Percentiles rank a stretch among this genome's conserved stretches.
Evolutionary conservation across 1,140 invertebrate genomes (phyloP).

Genomic region (Eueides isabella): DNA sequence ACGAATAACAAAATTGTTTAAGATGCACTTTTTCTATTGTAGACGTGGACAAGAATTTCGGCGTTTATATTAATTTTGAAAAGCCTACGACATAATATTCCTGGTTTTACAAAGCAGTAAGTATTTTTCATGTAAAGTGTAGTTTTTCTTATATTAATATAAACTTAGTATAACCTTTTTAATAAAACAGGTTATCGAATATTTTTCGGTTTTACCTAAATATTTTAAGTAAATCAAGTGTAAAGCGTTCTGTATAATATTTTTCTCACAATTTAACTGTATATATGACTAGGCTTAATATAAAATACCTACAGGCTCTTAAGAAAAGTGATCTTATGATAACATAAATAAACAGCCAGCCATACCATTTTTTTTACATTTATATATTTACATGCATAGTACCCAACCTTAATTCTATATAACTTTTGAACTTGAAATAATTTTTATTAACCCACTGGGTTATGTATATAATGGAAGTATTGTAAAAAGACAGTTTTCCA

Average conservation of each 20-base stretch:
- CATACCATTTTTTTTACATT: no score
- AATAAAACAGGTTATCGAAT: constrained; percentile 20
- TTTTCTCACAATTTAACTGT: not conserved
- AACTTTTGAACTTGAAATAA: no score
- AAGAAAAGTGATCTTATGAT: no score
- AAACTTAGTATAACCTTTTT: constrained; percentile 19
- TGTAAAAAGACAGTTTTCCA: no score
- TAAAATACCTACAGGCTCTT: no score
- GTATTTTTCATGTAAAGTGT: not conserved
- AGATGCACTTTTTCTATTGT: constrained; percentile 37
- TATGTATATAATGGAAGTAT: no score
- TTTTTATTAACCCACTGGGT: no score
- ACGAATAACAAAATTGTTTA: constrained; percentile 15
- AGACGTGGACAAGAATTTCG: constrained; percentile 31
- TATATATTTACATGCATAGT: no score
- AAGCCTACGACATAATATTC: not conserved
- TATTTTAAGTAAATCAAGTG: not conserved
- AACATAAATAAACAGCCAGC: no score
- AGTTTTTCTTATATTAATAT: not conserved
- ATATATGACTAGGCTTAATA: not conserved
- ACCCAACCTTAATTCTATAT: no score
- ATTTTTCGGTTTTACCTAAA: not conserved
- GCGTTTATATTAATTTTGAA: not conserved
- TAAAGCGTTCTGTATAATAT: no score
- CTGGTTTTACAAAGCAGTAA: not conserved